Conservation (phyloP, 2,888 invertebrate species). For the Psylliodes chrysocephalus region DNA sequence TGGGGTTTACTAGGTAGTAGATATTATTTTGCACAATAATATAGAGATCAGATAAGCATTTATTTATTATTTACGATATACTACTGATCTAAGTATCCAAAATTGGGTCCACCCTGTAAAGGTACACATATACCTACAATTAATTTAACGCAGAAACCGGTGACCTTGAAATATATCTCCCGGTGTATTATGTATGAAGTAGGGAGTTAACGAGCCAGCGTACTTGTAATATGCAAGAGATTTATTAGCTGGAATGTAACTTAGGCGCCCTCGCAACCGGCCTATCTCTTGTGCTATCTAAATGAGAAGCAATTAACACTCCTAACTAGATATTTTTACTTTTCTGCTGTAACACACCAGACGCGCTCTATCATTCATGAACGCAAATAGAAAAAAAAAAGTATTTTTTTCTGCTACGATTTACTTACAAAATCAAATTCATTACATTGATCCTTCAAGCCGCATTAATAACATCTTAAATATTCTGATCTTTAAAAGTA, state of each 20-base stretch:
- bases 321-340: constrained; percentile 50
- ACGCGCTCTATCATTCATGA: constrained; percentile 38
- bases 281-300: constrained; percentile 55
- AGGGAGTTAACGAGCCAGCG: constrained; percentile 44
- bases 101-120: neutral
- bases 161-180: constrained; percentile 42
- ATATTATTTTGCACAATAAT: no score
- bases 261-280: constrained; percentile 54
- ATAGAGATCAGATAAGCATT: no score
- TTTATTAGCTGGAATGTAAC: constrained; percentile 54
- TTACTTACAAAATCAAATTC: no score
- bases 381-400: constrained; percentile 30
- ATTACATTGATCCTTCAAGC: no score
- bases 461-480: no score
- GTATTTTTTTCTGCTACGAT: constrained; percentile 2
- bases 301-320: constrained; percentile 60
- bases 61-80: no score
- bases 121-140: constrained; percentile 23
- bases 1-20: no score
- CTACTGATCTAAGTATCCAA: no score
- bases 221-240: constrained; percentile 51
- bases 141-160: constrained; percentile 33
- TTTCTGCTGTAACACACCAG: constrained; percentile 32
- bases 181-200: constrained; percentile 41
- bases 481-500: no score